Conservation (phyloP, 2,797 vertebrate genomes). For the Ambastaia sidthimunki region DNA sequence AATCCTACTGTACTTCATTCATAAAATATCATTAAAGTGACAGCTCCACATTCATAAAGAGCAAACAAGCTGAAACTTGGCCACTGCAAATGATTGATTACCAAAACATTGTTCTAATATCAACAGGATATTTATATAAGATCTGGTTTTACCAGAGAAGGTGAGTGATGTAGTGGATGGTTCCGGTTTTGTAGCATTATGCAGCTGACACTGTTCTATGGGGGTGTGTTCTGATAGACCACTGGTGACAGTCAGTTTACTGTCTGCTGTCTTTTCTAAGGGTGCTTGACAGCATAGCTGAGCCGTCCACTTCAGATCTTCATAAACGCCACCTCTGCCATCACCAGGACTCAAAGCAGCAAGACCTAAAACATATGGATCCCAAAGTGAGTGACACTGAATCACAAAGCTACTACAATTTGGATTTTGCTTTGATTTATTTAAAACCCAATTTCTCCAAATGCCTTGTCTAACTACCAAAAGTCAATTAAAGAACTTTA, state of each 20-base stretch:
- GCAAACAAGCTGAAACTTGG: neutral
- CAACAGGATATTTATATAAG: neutral
- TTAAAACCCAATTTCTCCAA: neutral
- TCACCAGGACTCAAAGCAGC: conserved; percentile 42
- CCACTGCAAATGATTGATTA: neutral
- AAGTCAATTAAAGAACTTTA: neutral
- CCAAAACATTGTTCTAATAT: neutral
- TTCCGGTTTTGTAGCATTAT: conserved; percentile 20
- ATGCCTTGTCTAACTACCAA: neutral
- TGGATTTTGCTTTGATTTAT: neutral
- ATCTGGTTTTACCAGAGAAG: conserved; percentile 9
- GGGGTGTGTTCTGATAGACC: neutral
- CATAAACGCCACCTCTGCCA: conserved; percentile 31
- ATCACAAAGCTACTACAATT: neutral
- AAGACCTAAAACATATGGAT: conserved; percentile 60
- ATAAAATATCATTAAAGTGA: too few species aligned
- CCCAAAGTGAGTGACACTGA: conserved; percentile 3
- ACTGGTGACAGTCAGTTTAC: neutral
- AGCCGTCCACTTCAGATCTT: conserved; percentile 72
- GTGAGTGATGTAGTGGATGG: neutral
- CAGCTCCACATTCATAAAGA: neutral
- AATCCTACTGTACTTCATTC: neutral
- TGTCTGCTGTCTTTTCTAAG: conserved; percentile 33
- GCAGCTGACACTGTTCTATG: conserved; percentile 5
- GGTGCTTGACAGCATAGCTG: conserved; percentile 75